Base-by-base conservation (phyloP, 2,797 vertebrate species). In the Notolabrus celidotus region DNA sequence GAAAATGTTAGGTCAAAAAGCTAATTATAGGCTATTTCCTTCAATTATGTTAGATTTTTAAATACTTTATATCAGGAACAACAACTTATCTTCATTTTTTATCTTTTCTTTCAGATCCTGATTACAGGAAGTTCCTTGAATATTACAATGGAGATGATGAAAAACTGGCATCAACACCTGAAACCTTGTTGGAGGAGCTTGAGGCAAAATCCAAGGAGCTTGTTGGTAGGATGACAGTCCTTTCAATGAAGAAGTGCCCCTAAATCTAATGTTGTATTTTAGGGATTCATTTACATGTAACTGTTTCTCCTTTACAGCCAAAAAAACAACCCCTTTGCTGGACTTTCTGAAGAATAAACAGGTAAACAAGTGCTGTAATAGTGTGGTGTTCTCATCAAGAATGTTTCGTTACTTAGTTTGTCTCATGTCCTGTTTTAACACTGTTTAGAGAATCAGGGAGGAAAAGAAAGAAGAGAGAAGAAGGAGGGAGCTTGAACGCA, bases 331-430 rank as follows among this genome's bases (percentile, higher is more conserved):
- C 79, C 98, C 98, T 54, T 94, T 99, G 67, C 82, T 99, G 92
- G 97, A 98, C 93, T 99, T 98, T 88, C 91, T 99, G 88, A 99
- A 99, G 90, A 99, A 99, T 67, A 99, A 97, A 88, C 97, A 99
- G 96, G 98, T 99, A 94, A 94, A 56, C 56, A 17, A 71, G 10
- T 19, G 33, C 8, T 58, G 15, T 33, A 77, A 16, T 8, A 29
- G 0, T 46, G 10, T 47, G 11, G 1, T 42, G 6, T 65, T 27
- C 0, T 14, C 16, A 14, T 25, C 29, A 6, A 7, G 0, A 4
- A 1, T 55, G 38, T 45, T 29, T n/a, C 19, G 4, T 56, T 53
- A 12, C n/a, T n/a, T 19, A 6, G 36, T 19, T 38, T 14, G 1
- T 20, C 12, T 76, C 7, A 12, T 65, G 3, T 52, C 5, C 3